These are phyloP conservation scores for Mycogona germanica DNA, from an alignment of 2,888 invertebrate genomes.

Conservation along the genomic window DNA sequence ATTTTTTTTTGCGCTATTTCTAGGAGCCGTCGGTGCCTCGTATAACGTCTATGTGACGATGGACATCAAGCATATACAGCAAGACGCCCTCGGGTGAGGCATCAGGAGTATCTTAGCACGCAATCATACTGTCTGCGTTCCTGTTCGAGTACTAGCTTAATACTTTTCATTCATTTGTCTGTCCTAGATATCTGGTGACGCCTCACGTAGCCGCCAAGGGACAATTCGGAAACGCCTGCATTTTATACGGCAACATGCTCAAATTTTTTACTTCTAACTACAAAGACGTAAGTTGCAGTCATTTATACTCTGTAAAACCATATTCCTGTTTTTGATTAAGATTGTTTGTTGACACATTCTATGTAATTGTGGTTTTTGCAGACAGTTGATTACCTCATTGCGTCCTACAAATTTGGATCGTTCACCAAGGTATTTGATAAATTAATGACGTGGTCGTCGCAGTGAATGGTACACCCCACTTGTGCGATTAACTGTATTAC, in stretches of 20 bases:
- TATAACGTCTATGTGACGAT: conserved; percentile 59
- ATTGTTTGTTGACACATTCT: too few relatives aligned
- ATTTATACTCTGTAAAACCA: too few relatives aligned
- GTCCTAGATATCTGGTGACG: conserved; percentile 35
- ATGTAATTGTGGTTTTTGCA: conserved; percentile 33
- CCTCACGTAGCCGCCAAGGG: conserved; percentile 60
- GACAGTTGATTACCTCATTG: conserved; percentile 82
- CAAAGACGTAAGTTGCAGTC: conserved; percentile 60
- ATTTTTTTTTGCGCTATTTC: conserved; percentile 30
- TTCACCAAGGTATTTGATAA: conserved; percentile 53
- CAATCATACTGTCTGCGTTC: background rate
- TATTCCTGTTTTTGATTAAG: too few relatives aligned
- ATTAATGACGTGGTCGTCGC: background rate
- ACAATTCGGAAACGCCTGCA: conserved; percentile 52
- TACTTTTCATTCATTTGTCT: conserved; percentile 7
- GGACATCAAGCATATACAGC: conserved; percentile 85
- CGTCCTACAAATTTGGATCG: conserved; percentile 88
- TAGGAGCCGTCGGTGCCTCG: conserved; percentile 60
- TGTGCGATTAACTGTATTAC: background rate
- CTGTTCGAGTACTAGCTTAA: background rate
- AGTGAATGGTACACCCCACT: background rate
- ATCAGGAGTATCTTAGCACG: conserved; percentile 44
- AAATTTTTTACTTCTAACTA: conserved; percentile 79
- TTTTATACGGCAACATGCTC: conserved; percentile 58
- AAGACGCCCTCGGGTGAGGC: conserved; percentile 79